These are phyloP conservation scores for Erebia palarica DNA, from an alignment of 2,888 invertebrate species.

Conservation along the genomic window DNA sequence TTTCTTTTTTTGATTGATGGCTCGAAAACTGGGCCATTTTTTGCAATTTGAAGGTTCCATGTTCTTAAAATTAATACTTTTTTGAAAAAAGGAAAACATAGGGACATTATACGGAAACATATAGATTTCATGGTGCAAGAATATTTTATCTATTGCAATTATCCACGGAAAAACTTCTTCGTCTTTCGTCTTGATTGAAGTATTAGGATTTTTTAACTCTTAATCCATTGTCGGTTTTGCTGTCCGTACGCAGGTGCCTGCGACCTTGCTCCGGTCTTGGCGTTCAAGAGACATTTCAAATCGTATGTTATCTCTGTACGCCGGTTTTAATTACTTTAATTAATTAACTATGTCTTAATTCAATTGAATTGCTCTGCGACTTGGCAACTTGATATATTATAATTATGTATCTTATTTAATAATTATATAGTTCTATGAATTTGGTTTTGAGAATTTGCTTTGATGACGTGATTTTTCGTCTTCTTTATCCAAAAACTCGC, in stretches of 20 bases:
- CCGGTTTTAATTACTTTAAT: constrained; percentile 36
- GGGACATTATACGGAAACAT: too few relatives aligned
- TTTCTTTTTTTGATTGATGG: too few relatives aligned
- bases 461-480: too few relatives aligned
- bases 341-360: constrained; percentile 30
- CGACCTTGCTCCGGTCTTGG: constrained; percentile 55
- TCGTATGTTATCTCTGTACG: constrained; percentile 32
- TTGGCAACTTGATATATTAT: background rate
- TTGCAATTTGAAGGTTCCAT: too few relatives aligned
- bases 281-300: constrained; percentile 47
- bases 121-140: too few relatives aligned
- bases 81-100: too few relatives aligned
- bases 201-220: constrained; percentile 9
- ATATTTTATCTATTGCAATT: too few relatives aligned
- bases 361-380: constrained; percentile 22
- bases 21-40: too few relatives aligned
- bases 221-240: constrained; percentile 32
- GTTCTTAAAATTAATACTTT: too few relatives aligned
- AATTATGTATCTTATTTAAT: background rate
- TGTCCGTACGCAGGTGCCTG: constrained; percentile 30
- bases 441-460: too few relatives aligned
- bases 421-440: background rate
- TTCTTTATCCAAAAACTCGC: background rate
- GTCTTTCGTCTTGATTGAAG: too few relatives aligned
- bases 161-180: too few relatives aligned